Evolutionary conservation across 2,113 vertebrate genomes (phyloP).

Genomic region (Nannobrachium achirus): DNA sequence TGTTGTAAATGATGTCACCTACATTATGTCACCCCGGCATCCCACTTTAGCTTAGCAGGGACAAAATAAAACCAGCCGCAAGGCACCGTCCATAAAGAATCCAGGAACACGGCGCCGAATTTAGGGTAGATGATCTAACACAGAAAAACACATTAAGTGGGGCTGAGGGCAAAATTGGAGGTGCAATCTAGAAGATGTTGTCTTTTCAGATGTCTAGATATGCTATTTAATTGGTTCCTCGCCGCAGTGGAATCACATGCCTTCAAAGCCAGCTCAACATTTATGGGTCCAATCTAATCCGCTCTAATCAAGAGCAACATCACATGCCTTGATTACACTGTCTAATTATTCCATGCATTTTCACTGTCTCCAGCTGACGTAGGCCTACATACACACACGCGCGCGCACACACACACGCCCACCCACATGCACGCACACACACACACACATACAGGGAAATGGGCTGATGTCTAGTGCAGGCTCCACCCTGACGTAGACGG

Average conservation of each 20-base stretch:
- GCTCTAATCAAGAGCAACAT: constrained; percentile 56
- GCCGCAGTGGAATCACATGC: constrained; percentile 55
- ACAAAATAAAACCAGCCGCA: constrained; percentile 4
- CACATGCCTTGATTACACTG: constrained; percentile 60
- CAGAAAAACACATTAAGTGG: constrained; percentile 3
- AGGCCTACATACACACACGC: background rate
- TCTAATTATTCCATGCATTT: constrained; percentile 57
- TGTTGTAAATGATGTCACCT: constrained; percentile 34
- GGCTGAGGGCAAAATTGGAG: constrained; percentile 17
- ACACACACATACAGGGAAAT: constrained; percentile 9
- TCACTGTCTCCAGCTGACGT: constrained; percentile 37
- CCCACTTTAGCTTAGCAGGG: constrained; percentile 9
- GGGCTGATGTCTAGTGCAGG: constrained; percentile 39
- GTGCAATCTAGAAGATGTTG: constrained; percentile 16
- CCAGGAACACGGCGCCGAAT: constrained; percentile 3
- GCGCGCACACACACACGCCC: background rate
- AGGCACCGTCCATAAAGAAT: constrained; percentile 23
- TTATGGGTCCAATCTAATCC: constrained; percentile 60
- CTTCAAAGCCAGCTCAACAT: constrained; percentile 53
- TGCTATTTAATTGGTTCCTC: constrained; percentile 37
- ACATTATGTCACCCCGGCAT: constrained; percentile 34
- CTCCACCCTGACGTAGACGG: constrained; percentile 47
- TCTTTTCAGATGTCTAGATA: constrained; percentile 38
- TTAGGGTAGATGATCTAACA: constrained; percentile 13
- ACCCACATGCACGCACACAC: background rate